A percentile compares a stretch with the other conserved stretches of the same genome.
Evolutionary conservation across 2,888 invertebrate species (phyloP).

Genomic region (Machimus atricapillus): DNA sequence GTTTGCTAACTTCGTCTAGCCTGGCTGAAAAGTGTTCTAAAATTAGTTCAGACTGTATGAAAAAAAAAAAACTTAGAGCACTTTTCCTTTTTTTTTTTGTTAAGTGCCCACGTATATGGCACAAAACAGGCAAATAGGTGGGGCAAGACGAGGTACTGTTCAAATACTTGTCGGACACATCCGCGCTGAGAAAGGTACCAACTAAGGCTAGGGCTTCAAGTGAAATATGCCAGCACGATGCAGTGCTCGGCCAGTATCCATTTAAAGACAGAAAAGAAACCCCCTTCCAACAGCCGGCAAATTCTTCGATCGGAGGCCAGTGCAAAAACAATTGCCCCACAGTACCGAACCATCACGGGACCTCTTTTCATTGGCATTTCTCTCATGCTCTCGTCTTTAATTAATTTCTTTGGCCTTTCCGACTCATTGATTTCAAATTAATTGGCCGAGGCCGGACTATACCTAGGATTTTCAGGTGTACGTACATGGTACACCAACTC

Average conservation of each 20-base stretch:
- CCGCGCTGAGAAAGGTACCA: background rate
- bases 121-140: background rate
- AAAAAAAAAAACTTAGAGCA: background rate
- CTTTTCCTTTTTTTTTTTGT: background rate
- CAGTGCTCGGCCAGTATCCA: background rate
- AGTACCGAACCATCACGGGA: background rate
- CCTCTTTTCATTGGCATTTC: slow-evolving; percentile 17
- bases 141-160: background rate
- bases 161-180: background rate
- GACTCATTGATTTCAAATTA: slow-evolving; percentile 26
- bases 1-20: background rate
- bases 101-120: background rate
- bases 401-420: slow-evolving; percentile 21
- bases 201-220: background rate
- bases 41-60: background rate
- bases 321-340: background rate
- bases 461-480: background rate
- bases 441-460: background rate
- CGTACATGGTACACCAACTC: background rate
- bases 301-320: background rate
- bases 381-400: slow-evolving; percentile 8
- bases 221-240: background rate
- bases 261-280: background rate
- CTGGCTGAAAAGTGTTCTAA: background rate
- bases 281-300: background rate